Conservation (phyloP, 2,797 vertebrate species). For the Delichon dasypus region DNA sequence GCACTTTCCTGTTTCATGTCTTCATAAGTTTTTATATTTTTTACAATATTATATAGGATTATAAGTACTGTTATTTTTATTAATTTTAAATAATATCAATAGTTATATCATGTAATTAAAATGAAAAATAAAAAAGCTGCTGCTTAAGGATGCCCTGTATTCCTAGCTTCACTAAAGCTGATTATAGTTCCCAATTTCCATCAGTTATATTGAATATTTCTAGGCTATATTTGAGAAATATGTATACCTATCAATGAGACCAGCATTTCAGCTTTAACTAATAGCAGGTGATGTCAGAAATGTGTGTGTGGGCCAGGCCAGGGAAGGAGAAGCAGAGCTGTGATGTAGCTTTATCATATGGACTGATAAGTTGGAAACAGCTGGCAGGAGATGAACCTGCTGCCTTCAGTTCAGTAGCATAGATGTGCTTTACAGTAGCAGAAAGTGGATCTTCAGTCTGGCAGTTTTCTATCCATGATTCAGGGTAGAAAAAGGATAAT, state of each 20-base stretch:
- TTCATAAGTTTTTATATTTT: neutral
- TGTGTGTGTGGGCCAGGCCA: fast-evolving
- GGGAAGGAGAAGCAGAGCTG: neutral
- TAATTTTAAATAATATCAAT: neutral
- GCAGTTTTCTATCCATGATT: neutral
- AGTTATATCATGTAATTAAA: neutral
- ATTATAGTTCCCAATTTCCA: neutral
- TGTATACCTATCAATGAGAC: neutral
- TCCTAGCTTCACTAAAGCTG: neutral
- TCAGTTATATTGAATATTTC: neutral
- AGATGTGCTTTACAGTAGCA: neutral
- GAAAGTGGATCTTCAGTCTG: neutral
- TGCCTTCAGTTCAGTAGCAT: neutral
- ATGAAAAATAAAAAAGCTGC: neutral
- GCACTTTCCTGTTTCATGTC: neutral
- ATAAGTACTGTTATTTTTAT: neutral
- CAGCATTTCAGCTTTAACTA: neutral
- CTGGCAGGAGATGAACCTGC: neutral
- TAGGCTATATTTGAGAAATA: neutral
- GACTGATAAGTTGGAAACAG: neutral
- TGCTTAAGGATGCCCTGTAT: neutral
- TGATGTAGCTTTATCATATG: neutral
- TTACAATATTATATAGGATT: neutral
- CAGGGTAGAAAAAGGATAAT: neutral
- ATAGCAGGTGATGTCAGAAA: neutral